phyloP scores from a whole-genome alignment of 2,888 invertebrate species.

The Eurytoma adleriae region DNA sequence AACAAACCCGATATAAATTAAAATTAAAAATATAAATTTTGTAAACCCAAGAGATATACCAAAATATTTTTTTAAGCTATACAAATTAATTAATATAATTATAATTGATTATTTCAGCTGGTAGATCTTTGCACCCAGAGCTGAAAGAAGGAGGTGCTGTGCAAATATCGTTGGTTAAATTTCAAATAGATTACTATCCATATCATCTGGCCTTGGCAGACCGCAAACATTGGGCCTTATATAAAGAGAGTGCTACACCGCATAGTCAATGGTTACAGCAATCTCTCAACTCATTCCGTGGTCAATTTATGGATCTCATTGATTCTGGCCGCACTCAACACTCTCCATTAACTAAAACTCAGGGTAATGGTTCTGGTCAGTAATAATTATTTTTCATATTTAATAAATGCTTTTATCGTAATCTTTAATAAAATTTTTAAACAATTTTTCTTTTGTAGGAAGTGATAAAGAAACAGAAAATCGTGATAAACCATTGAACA shows the following conservation, averaged over 20 bases:
- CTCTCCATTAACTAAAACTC: constrained; percentile 76
- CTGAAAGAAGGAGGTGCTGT: constrained; percentile 94
- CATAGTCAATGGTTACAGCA: constrained; percentile 93
- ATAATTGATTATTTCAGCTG: constrained; percentile 78
- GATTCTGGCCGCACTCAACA: constrained; percentile 80
- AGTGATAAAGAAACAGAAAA: constrained; percentile 64
- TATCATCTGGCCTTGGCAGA: constrained; percentile 95
- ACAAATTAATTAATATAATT: neutral
- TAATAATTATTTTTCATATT: constrained; percentile 11
- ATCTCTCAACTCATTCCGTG: constrained; percentile 87
- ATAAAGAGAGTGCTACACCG: constrained; percentile 86
- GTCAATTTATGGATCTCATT: constrained; percentile 85
- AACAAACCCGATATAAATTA: no score
- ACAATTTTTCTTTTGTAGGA: constrained; percentile 39
- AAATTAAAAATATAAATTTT: no score
- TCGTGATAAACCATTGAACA: constrained; percentile 64
- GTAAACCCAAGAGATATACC: no score
- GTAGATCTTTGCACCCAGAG: constrained; percentile 89
- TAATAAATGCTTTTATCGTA: neutral
- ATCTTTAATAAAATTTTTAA: neutral
- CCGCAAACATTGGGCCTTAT: constrained; percentile 92
- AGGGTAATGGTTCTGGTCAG: constrained; percentile 66
- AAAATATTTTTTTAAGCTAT: no score
- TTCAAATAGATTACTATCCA: constrained; percentile 96
- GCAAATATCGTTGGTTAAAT: constrained; percentile 91